Percentiles rank a stretch among this genome's conserved stretches.
phyloP scores from a whole-genome alignment of 2,888 invertebrate species.

The Dendrolimus houi region DNA sequence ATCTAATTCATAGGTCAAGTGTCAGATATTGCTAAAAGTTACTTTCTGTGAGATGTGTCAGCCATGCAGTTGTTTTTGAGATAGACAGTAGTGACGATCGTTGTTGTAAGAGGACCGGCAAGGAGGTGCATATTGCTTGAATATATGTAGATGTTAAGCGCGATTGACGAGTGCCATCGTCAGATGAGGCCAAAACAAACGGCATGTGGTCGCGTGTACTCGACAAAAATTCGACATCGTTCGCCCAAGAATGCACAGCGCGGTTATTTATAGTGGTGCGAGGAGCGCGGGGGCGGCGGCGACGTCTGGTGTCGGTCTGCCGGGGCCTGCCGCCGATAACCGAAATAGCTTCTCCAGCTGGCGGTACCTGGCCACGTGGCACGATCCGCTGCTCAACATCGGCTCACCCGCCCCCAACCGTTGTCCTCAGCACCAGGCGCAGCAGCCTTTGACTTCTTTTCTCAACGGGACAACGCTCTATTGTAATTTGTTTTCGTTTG shows the following conservation, averaged over 20 bases:
- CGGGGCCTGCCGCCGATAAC: constrained; percentile 78
- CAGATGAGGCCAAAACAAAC: constrained; percentile 65
- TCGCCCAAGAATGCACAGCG: constrained; percentile 75
- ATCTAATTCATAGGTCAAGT: too few relatives aligned
- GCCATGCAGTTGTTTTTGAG: too few relatives aligned
- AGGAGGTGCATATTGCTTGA: background rate
- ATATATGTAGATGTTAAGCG: background rate
- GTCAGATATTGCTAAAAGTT: too few relatives aligned
- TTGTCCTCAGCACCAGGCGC: background rate
- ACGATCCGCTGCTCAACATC: constrained; percentile 31
- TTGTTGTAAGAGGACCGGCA: too few relatives aligned
- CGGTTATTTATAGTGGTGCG: constrained; percentile 68
- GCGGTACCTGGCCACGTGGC: constrained; percentile 72
- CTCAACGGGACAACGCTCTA: too few relatives aligned
- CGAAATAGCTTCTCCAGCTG: constrained; percentile 74
- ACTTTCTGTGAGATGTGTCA: too few relatives aligned
- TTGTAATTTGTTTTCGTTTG: background rate
- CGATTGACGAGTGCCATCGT: constrained; percentile 11
- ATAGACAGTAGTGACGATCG: too few relatives aligned
- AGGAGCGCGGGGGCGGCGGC: constrained; percentile 75
- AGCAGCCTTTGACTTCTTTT: too few relatives aligned
- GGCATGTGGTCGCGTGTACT: constrained; percentile 74
- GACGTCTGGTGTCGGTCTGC: constrained; percentile 77
- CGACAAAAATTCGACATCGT: constrained; percentile 76
- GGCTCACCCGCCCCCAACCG: constrained; percentile 31